These are phyloP conservation scores for Phymatocera aterrima DNA, from an alignment of 2,888 invertebrate species.

Conservation along the genomic window DNA sequence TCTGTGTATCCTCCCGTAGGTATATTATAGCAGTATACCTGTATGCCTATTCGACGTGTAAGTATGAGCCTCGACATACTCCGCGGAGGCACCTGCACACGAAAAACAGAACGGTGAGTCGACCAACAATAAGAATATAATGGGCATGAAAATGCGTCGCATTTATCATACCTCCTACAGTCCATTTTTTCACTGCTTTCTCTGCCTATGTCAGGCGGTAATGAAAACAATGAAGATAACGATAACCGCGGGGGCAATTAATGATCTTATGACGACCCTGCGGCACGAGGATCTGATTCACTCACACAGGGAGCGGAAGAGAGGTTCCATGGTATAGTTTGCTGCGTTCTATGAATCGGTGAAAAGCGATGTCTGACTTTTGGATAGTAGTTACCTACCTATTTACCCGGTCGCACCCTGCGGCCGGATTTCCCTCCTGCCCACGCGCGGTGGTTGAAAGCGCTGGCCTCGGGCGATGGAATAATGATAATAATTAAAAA, in stretches of 20 bases:
- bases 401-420: conserved; percentile 2
- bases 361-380: conserved; percentile 11
- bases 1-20: conserved; percentile 61
- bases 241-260: too few relatives aligned
- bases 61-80: not conserved
- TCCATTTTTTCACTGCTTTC: too few relatives aligned
- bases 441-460: conserved; percentile 22
- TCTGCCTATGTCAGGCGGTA: too few relatives aligned
- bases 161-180: conserved; percentile 68
- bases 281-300: too few relatives aligned
- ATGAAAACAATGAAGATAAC: too few relatives aligned
- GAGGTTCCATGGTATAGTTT: too few relatives aligned
- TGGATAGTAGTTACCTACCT: not conserved
- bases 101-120: conserved; percentile 60
- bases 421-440: conserved; percentile 23
- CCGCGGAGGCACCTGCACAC: conserved; percentile 65
- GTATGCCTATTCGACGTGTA: conserved; percentile 2
- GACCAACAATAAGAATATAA: conserved; percentile 71
- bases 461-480: conserved; percentile 15
- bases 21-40: too few relatives aligned
- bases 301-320: too few relatives aligned
- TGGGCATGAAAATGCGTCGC: conserved; percentile 67
- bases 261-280: too few relatives aligned
- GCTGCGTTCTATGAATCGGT: too few relatives aligned
- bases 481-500: conserved; percentile 30